A percentile compares a stretch with the other conserved stretches of the same genome.
These are phyloP conservation scores for Aphelinus atriplicis DNA, from an alignment of 1,140 invertebrate genomes.

Conservation along the genomic window DNA sequence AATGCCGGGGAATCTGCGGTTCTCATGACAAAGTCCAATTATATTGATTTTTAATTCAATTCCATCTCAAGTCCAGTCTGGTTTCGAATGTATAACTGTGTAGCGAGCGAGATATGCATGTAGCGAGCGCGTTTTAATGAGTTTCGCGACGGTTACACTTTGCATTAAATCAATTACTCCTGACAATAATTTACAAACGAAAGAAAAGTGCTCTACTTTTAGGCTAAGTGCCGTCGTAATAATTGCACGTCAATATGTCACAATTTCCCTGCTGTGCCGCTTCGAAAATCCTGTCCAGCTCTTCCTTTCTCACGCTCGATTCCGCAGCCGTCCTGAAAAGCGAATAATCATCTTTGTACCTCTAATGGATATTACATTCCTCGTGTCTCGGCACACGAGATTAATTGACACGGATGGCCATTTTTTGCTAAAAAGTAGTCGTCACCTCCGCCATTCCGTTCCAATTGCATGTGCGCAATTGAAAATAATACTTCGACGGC, in stretches of 20 bases:
- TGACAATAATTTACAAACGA: slow-evolving; percentile 28
- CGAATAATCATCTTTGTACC: not conserved
- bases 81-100: too few species aligned
- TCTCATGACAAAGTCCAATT: too few species aligned
- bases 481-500: too few species aligned
- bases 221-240: slow-evolving; percentile 41
- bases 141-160: not conserved
- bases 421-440: too few species aligned
- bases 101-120: not conserved
- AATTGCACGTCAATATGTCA: slow-evolving; percentile 41
- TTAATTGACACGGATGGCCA: too few species aligned
- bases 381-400: too few species aligned
- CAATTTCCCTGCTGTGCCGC: slow-evolving; percentile 57
- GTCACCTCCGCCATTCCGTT: too few species aligned
- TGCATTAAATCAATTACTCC: slow-evolving; percentile 28
- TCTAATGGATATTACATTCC: too few species aligned
- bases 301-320: slow-evolving; percentile 49
- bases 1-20: too few species aligned
- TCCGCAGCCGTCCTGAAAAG: slow-evolving; percentile 49
- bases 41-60: too few species aligned
- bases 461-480: too few species aligned
- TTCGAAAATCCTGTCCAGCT: slow-evolving; percentile 54
- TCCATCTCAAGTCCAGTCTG: too few species aligned
- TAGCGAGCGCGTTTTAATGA: not conserved
- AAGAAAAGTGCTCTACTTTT: slow-evolving; percentile 36